Evolutionary conservation across 2,113 vertebrate genomes (phyloP).

Genomic region (Lasiurus borealis): DNA sequence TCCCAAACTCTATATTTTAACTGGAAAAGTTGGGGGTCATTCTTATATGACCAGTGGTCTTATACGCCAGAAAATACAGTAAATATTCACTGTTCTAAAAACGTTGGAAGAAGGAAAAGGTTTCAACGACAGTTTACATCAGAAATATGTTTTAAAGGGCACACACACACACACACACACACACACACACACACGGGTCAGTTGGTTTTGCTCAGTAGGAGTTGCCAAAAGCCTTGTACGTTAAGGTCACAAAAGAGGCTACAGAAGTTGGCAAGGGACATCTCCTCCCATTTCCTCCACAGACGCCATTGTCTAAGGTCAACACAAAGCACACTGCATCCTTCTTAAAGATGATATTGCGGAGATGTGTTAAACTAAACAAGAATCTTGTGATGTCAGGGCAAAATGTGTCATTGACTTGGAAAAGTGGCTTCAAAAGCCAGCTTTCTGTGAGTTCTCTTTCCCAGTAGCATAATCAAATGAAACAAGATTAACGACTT

Average conservation of each 20-base stretch:
- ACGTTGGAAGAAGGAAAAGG: background rate
- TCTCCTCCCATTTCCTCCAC: background rate
- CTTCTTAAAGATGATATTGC: background rate
- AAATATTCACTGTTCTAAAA: background rate
- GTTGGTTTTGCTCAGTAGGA: background rate
- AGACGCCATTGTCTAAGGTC: background rate
- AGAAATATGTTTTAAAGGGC: constrained; percentile 43
- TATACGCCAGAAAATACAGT: no score
- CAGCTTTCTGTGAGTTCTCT: background rate
- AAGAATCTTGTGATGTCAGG: background rate
- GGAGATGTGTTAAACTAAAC: constrained; percentile 34
- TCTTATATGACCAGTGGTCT: no score
- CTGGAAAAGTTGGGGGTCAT: no score
- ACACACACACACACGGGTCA: background rate
- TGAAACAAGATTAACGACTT: background rate
- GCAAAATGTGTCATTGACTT: constrained; percentile 21
- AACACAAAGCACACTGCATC: background rate
- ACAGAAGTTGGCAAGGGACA: background rate
- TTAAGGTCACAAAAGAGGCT: background rate
- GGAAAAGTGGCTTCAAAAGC: background rate
- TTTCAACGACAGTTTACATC: background rate
- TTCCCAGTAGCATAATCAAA: background rate
- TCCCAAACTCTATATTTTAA: no score
- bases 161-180: background rate
- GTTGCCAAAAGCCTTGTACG: background rate